Evolutionary conservation across 1,140 invertebrate species (phyloP).

Genomic region (Daktulosphaira vitifoliae): DNA sequence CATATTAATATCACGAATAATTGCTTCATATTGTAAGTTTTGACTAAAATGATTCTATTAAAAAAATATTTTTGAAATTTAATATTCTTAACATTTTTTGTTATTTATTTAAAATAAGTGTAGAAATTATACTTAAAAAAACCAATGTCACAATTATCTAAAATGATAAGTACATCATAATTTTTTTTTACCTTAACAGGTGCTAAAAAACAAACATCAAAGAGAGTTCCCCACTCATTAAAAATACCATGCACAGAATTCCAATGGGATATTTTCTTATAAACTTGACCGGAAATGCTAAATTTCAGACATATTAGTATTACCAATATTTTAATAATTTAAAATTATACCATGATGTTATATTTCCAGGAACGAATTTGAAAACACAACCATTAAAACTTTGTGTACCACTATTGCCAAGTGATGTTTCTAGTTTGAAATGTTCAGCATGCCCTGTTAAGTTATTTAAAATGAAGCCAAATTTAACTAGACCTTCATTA

Average conservation of each 20-base stretch:
- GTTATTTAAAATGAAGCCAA: slow-evolving; percentile 63
- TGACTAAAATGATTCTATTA: slow-evolving; percentile 52
- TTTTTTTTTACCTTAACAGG: slow-evolving; percentile 40
- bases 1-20: slow-evolving; percentile 64
- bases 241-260: slow-evolving; percentile 70
- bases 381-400: neutral
- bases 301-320: slow-evolving; percentile 43
- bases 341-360: slow-evolving; percentile 6
- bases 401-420: slow-evolving; percentile 6
- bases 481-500: slow-evolving; percentile 74
- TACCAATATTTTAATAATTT: no score
- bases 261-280: slow-evolving; percentile 63
- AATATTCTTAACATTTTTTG: no score
- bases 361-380: slow-evolving; percentile 14
- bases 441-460: slow-evolving; percentile 60
- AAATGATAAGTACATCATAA: no score
- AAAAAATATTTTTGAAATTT: neutral
- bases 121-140: no score
- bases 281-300: slow-evolving; percentile 56
- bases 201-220: slow-evolving; percentile 58
- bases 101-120: no score
- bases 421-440: slow-evolving; percentile 49
- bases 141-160: no score
- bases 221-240: slow-evolving; percentile 53
- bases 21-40: slow-evolving; percentile 72